Base-by-base conservation (phyloP, 2,888 invertebrate genomes). In the Gisinianus flammeolus region DNA sequence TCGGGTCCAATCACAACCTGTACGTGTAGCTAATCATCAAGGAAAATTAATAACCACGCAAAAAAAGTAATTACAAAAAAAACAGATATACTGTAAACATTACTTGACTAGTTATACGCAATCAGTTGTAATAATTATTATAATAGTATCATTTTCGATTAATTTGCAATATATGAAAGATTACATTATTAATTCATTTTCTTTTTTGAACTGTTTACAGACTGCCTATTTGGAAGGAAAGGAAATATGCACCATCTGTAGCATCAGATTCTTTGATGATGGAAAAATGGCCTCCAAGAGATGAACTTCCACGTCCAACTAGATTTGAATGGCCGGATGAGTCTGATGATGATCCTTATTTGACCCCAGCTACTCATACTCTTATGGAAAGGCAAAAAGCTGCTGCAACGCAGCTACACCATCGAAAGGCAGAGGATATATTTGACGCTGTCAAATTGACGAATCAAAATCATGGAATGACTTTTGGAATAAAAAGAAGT, bases 281-380 rank as follows among this genome's bases (percentile, higher is more conserved):
- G 28, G 80, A 82, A 64, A 82, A 81, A 68, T 77, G 79, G 76
- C 79, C 80, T 64, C 64, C 62, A 26, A 66, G 85, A 54, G 89
- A 90, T 83, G 88, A 88, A 72, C 87, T 88, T 12, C 89, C 90
- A 0, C 89, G 89, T 79, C 91, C 91, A 28, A 90, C 90, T 0
- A 86, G 91, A 81, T 91, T 91, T 86, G 93, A 93, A 86, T 89
- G 93, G 86, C 93, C 93, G 0, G 93, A 92, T 70, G 89, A 92
- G 30, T 92, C 92, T 85, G 91, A 91, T 79, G 73, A 89, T 88
- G 19, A 93, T 62, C 68, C 69, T 16, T 92, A 85, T 90, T 91
- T 83, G 90, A 90, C 83, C 91, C 64, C 81, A 33, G 81, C 79
- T 2, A 79, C 79, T 69, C 81, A 81, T 52, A 73, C 81, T 0